A percentile compares a stretch with the other conserved stretches of the same genome.
phyloP scores from a whole-genome alignment of 2,113 vertebrate genomes.

The Emydura subglobosa region DNA sequence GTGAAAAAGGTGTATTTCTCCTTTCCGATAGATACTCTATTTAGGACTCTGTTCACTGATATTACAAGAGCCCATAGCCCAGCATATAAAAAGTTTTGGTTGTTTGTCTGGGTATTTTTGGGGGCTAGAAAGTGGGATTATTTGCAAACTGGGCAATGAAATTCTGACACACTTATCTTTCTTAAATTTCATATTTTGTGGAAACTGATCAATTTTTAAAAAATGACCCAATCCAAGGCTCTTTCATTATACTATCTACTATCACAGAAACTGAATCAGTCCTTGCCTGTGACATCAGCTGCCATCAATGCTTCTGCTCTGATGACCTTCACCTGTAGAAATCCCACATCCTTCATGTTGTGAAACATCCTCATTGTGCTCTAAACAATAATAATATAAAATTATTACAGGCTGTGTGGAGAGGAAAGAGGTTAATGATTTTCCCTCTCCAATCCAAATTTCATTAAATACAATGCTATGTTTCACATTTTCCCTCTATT shows the following conservation, averaged over 20 bases:
- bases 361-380: constrained; percentile 88
- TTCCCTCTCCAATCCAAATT: neutral
- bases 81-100: neutral
- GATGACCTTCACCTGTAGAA: constrained; percentile 98
- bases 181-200: neutral
- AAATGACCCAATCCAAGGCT: neutral
- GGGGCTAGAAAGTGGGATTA: neutral
- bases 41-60: neutral
- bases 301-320: constrained; percentile 97
- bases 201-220: neutral
- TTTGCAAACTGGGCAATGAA: neutral
- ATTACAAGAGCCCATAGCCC: neutral
- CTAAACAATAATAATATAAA: constrained; percentile 81
- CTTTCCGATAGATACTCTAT: neutral
- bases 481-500: neutral
- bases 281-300: constrained; percentile 96
- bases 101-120: neutral
- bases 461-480: neutral
- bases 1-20: neutral
- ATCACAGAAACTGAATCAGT: constrained; percentile 17
- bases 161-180: neutral
- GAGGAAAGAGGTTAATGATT: neutral
- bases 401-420: neutral
- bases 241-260: neutral
- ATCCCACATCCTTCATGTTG: constrained; percentile 95